Evolutionary conservation across 2,888 invertebrate genomes (phyloP).

Genomic region (Thecocarcelia acutangulata): DNA sequence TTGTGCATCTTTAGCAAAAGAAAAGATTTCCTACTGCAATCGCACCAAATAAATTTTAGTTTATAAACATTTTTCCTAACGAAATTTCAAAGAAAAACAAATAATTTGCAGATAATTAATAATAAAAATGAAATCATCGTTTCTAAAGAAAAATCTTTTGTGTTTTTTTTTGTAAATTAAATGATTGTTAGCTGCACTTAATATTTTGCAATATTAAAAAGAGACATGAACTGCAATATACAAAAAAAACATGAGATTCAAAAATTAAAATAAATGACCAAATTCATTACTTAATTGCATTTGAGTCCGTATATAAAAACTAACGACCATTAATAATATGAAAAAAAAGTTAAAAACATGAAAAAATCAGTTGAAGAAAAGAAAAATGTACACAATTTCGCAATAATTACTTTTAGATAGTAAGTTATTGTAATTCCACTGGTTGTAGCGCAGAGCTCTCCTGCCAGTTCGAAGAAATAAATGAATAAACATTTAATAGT

Average conservation of each 20-base stretch:
- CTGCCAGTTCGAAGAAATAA: conserved; percentile 2
- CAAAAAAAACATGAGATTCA: conserved; percentile 14
- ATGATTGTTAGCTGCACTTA: conserved; percentile 17
- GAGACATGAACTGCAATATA: not conserved
- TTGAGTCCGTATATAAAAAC: conserved; percentile 39
- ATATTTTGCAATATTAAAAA: conserved; percentile 32
- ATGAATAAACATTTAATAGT: conserved; percentile 22
- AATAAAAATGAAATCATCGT: conserved; percentile 59
- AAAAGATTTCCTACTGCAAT: conserved; percentile 15
- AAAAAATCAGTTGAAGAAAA: not conserved
- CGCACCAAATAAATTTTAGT: conserved; percentile 16
- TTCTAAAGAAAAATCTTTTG: conserved; percentile 8
- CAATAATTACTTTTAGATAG: conserved; percentile 61
- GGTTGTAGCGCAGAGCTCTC: conserved; percentile 6
- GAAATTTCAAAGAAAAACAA: conserved; percentile 24
- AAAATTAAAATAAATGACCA: conserved; percentile 36
- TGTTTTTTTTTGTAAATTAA: conserved; percentile 3
- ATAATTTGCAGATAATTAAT: conserved; percentile 50
- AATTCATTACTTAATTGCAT: conserved; percentile 49
- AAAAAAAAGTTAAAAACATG: conserved; percentile 8
- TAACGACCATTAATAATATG: conserved; percentile 57
- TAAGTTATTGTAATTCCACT: conserved; percentile 36
- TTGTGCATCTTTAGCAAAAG: not conserved
- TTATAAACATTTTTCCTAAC: not conserved
- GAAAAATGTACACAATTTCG: conserved; percentile 35